Base-by-base conservation (phyloP, 1,140 invertebrate genomes). In the Penaeus japonicus region DNA sequence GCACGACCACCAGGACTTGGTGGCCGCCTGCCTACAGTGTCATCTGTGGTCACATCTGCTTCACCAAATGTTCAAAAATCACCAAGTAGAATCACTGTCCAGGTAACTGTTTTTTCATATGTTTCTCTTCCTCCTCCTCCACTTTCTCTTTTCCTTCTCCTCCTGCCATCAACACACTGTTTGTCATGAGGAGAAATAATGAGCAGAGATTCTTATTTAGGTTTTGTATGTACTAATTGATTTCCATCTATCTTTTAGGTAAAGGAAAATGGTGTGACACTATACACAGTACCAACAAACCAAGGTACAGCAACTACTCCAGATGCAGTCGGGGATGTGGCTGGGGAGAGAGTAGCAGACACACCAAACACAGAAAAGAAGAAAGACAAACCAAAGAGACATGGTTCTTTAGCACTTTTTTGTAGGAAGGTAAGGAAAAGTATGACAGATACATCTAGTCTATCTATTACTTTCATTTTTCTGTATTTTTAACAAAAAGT, bases 331-430 rank as follows among this genome's bases (percentile, higher is more conserved):
- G 79, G 22, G 55, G 85, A 81, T 22, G 35, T 59, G 18, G 12
- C 62, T 20, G n/a, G 17, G 20, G 86, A 82, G 70, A 75, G 30
- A 27, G 15, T 55, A 77, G 65, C 62, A 39, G 86, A 83, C 1
- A 57, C 86, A 39, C 54, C 79, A 57, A 82, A 70, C 57, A 81
- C 59, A 39, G 80, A 88, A 70, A 88, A 88, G 80, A 89, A 90
- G 24, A 87, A 92, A 18, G 93, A 92, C 22, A 94, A 93, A 91
- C 93, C 94, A 4, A 93, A 93, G 90, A 92, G 94, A 91, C 94
- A 94, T 10, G 95, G 95, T 15, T 96, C 96, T 1, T 92, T 96
- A 20, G 95, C 94, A 35, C 92, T 97, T 0, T 96, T 97, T 91
- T 96, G 96, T 91, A 94, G 96, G 92, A 97, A 97, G 86, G 86